Conservation (phyloP, 1,140 invertebrate species). For the Anastrepha obliqua region DNA sequence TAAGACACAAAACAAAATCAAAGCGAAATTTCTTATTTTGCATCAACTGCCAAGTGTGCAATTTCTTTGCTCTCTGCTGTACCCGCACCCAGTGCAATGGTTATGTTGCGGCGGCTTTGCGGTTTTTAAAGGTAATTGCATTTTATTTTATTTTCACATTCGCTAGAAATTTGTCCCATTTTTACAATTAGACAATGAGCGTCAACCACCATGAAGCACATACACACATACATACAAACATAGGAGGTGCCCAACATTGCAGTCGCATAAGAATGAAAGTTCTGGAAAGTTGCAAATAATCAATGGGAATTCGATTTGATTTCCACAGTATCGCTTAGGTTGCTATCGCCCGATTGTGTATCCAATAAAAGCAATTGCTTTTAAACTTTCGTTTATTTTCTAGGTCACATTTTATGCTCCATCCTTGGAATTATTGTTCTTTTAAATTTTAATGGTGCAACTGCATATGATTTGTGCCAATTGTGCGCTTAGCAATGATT, state of each 20-base stretch:
- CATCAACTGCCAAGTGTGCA: not conserved
- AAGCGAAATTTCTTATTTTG: too few relatives aligned
- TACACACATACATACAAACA: not conserved
- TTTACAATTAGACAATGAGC: slow-evolving; percentile 47
- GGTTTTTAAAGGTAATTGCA: slow-evolving; percentile 29
- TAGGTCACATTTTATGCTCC: slow-evolving; percentile 23
- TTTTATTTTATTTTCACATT: slow-evolving; percentile 48
- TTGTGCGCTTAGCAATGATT: not conserved
- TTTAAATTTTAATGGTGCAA: not conserved
- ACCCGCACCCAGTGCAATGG: not conserved
- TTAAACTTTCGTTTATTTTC: slow-evolving; percentile 43
- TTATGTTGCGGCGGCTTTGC: slow-evolving; percentile 18
- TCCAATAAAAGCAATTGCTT: not conserved
- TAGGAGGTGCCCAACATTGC: not conserved
- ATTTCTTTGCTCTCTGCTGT: not conserved
- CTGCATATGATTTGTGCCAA: not conserved
- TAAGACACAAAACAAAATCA: too few relatives aligned
- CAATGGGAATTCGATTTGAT: slow-evolving; percentile 31
- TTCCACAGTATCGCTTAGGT: not conserved
- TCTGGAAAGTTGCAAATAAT: slow-evolving; percentile 40
- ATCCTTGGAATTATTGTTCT: not conserved
- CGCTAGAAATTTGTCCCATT: slow-evolving; percentile 45
- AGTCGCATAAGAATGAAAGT: slow-evolving; percentile 38
- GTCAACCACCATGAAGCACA: slow-evolving; percentile 38
- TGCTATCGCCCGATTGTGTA: not conserved